Evolutionary conservation across 2,797 vertebrate species (phyloP), one percentile per base, ranked within the genome.

Genomic region (Catamblyrhynchus diadema): DNA sequence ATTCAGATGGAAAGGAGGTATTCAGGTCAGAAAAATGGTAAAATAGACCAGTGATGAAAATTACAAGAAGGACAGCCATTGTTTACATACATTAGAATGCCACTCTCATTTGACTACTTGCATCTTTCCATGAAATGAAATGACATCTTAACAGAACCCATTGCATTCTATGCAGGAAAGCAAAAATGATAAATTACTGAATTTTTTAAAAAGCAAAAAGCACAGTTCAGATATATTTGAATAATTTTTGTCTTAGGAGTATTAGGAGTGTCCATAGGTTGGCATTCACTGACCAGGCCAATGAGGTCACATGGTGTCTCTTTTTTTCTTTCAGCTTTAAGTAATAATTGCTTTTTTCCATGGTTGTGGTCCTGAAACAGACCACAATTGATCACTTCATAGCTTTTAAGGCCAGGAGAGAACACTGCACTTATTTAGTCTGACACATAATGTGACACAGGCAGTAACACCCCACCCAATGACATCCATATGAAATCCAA

Each of bases 331-430:
- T 80, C 0, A 0, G 14, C 66, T 72, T 48, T 33, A 48, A 83
- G 35, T 37, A 79, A 88, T 88, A 72, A 56, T 56, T 95, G 62
- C 6, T 81, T 85, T 92, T 92, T 89, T 61, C 75, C 61, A 83
- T 3, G 5, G 21, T 22, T 72, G 37, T 7, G 0, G 22, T 50
- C 51, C 85, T 75, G 25, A 78, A 86, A 72, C 41, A 59, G 47
- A 27, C 61, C 41, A 42, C 42, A 5, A 95, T 93, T 88, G 96
- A 95, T 94, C 71, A 56, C 72, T 83, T 83, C 47, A 86, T 64
- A 51, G 87, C 66, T 79, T 96, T 92, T 89, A 57, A 91, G 61
- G 42, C 42, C 79, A 48, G 54, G 74, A 51, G 25, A 82, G 81
- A 95, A n/a, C 59, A 33, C 18, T 65, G 18, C n/a, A 72, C 69